Evolutionary conservation across 1,140 invertebrate genomes (phyloP), one percentile per base, ranked within the genome.

Genomic region (Drosophila bifasciata): DNA sequence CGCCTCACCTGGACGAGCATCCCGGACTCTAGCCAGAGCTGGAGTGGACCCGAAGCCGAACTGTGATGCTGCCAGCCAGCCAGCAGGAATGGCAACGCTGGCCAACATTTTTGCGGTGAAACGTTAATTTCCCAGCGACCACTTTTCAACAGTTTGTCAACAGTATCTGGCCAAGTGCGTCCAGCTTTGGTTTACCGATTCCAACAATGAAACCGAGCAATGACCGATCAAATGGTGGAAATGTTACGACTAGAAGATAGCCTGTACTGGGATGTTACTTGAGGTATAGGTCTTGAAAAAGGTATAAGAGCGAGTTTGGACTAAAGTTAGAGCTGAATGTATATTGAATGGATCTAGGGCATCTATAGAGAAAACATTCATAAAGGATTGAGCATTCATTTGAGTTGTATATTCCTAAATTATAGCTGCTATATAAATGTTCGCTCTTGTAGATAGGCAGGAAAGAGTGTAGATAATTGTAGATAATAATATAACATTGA

Each of bases 131-230:
- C 77, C 77, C 75, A 78, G 55, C 78, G 84, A 83, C 78, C 67
- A 88, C 75, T 89, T 88, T 81, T 88, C 84, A 88, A 88, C 84
- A 76, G 73, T 89, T 81, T 72, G 74, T 86, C 78, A 86, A 64
- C 78, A 74, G 48, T 67, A 44, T 50, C 45, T 62, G 57, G 45
- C 48, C 49, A 76, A 50, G 51, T 50, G 59, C 51, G 70, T 56
- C 66, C 62, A 68, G 62, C 62, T 56, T 69, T 69, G 66, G 66
- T 69, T 69, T 69, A 68, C 66, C 66, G 41, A 56, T 48, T 69
- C 64, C 64, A 68, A 56, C 66, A 66, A 68, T 68, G 69, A 53
- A 39, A 73, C 7, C 49, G 43, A 41, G 39, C 67, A 40, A 39
- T 11, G 19, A 16, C 3, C 2, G n/a, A 40, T 4, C 7, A 7